A percentile compares a stretch with the other conserved stretches of the same genome.
phyloP scores from a whole-genome alignment of 2,797 vertebrate species.

The Hydrolagus colliei region DNA sequence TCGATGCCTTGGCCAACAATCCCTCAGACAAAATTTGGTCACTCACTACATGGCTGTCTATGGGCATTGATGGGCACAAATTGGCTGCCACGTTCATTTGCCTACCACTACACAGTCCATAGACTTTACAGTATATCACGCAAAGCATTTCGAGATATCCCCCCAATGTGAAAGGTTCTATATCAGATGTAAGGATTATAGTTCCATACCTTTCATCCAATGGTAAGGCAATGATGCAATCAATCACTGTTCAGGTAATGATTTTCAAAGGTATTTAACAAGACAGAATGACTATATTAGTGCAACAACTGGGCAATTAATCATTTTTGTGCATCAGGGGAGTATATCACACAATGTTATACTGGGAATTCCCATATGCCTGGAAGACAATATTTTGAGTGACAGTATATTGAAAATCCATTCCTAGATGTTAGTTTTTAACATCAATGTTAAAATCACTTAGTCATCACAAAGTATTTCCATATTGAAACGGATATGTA shows the following conservation, averaged over 20 bases:
- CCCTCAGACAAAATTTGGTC: no score
- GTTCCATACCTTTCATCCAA: neutral
- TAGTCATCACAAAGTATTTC: neutral
- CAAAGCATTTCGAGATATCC: no score
- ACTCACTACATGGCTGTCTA: no score
- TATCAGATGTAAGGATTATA: no score
- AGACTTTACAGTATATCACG: no score
- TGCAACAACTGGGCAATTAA: neutral
- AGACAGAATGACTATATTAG: neutral
- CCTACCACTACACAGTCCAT: no score
- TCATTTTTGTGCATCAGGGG: neutral
- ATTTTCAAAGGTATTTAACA: slow-evolving; percentile 14
- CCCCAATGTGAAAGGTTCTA: no score
- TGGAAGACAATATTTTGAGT: neutral
- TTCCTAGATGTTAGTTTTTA: neutral
- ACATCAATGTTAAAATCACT: neutral
- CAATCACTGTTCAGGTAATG: slow-evolving; percentile 3
- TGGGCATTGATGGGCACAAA: no score
- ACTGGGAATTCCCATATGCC: slow-evolving; percentile 4
- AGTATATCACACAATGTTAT: neutral
- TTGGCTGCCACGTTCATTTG: no score
- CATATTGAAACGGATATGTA: no score
- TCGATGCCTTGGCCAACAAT: no score
- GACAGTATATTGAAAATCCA: slow-evolving; percentile 9
- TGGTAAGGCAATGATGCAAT: neutral